Conservation (phyloP, 2,888 invertebrate species). For the Noctua comes region DNA sequence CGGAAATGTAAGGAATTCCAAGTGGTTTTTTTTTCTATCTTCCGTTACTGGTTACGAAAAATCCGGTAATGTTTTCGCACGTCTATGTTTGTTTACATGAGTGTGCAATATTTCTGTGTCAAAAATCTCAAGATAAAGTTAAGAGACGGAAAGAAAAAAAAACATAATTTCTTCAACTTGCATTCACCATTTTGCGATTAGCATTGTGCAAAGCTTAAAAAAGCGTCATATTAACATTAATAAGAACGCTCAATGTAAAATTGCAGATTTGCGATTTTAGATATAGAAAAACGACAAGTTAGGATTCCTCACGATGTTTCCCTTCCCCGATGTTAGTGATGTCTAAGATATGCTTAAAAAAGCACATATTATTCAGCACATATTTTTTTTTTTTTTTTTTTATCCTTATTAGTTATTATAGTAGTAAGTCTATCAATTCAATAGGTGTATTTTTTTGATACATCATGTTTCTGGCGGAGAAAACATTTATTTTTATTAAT, state of each 20-base stretch:
- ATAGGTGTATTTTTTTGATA: neutral
- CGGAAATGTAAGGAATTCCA: conserved; percentile 40
- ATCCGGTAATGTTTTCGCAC: conserved; percentile 48
- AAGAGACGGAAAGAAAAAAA: neutral
- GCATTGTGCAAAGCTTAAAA: neutral
- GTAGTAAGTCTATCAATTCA: neutral
- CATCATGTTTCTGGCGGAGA: neutral
- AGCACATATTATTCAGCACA: neutral
- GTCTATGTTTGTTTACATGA: conserved; percentile 31
- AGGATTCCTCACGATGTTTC: neutral
- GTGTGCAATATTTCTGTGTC: neutral
- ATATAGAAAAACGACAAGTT: neutral
- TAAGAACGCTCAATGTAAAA: neutral
- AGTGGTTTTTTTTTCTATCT: conserved; percentile 4
- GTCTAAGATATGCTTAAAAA: neutral
- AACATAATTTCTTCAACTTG: neutral
- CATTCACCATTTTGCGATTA: neutral
- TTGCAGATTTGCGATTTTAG: neutral
- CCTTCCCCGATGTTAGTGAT: neutral
- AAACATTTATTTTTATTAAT: neutral
- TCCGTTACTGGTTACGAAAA: conserved; percentile 13
- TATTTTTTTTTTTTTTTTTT: too few species aligned
- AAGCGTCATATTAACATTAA: neutral
- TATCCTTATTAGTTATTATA: neutral
- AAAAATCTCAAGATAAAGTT: neutral